These are phyloP conservation scores for Herpetotheres cachinnans DNA, from an alignment of 2,113 vertebrate species.

Conservation along the genomic window DNA sequence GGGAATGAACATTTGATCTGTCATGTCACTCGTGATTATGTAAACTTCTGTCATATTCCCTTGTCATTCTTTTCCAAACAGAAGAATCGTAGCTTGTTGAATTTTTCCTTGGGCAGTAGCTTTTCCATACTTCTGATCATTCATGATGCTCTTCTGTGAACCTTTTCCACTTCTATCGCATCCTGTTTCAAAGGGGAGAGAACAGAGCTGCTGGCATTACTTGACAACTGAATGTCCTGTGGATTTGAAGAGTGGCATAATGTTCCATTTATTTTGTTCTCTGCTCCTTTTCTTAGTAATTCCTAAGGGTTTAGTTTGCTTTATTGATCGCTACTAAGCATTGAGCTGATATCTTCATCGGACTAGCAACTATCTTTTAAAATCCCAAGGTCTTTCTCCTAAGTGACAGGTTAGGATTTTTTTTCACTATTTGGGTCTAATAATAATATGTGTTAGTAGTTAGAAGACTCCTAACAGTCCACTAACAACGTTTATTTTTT, in stretches of 20 bases:
- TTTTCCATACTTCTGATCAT: background rate
- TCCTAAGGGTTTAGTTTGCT: background rate
- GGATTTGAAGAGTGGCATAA: background rate
- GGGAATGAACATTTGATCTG: background rate
- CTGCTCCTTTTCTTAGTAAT: background rate
- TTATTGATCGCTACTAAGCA: background rate
- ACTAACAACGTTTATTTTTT: background rate
- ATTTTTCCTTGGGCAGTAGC: background rate
- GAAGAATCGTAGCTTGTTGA: background rate
- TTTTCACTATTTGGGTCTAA: background rate
- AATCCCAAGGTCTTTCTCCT: background rate
- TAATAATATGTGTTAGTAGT: background rate
- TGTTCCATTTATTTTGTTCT: background rate
- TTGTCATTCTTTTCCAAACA: background rate
- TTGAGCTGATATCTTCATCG: background rate
- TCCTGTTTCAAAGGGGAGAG: background rate
- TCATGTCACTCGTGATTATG: background rate
- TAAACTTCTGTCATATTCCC: background rate
- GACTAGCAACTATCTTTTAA: background rate
- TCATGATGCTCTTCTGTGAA: background rate
- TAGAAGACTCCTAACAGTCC: background rate
- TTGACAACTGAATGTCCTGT: background rate
- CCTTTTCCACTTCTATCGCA: background rate
- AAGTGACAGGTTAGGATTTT: background rate
- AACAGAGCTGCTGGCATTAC: background rate